These are phyloP conservation scores for Hydrolagus affinis DNA, from an alignment of 2,113 vertebrate genomes.

Conservation along the genomic window DNA sequence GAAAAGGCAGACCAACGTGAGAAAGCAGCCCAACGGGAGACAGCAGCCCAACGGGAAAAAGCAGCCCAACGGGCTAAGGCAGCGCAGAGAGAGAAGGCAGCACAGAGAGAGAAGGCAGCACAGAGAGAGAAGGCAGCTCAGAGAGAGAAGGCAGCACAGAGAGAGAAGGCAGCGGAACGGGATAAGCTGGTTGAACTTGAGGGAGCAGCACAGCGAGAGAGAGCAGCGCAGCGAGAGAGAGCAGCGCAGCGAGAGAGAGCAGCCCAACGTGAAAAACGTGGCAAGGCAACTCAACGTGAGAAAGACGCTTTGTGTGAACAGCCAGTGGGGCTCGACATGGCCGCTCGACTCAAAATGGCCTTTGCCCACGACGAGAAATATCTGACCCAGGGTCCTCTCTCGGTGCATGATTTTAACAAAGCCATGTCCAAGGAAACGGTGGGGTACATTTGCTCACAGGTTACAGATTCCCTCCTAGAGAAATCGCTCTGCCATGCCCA, in stretches of 20 bases:
- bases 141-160: not conserved
- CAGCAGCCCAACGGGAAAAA: too few species aligned
- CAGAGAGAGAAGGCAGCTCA: not conserved
- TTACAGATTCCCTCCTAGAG: not conserved
- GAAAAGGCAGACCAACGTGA: too few species aligned
- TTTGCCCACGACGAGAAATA: not conserved
- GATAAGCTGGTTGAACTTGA: too few species aligned
- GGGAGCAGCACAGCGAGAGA: too few species aligned
- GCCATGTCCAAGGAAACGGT: conserved; percentile 1
- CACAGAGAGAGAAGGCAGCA: too few species aligned
- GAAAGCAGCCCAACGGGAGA: not conserved
- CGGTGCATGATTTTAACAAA: not conserved
- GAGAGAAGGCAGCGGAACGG: not conserved
- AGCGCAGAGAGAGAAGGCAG: too few species aligned
- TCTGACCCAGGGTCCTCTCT: not conserved
- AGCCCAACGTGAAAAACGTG: not conserved
- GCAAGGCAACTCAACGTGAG: too few species aligned
- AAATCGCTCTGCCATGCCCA: not conserved
- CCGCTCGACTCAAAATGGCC: too few species aligned
- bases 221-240: too few species aligned
- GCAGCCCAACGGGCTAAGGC: too few species aligned
- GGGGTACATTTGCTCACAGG: not conserved
- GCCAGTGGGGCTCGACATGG: too few species aligned
- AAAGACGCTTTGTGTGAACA: too few species aligned
- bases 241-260: not conserved